phyloP scores from a whole-genome alignment of 2,797 vertebrate genomes.

The Melopsittacus undulatus region DNA sequence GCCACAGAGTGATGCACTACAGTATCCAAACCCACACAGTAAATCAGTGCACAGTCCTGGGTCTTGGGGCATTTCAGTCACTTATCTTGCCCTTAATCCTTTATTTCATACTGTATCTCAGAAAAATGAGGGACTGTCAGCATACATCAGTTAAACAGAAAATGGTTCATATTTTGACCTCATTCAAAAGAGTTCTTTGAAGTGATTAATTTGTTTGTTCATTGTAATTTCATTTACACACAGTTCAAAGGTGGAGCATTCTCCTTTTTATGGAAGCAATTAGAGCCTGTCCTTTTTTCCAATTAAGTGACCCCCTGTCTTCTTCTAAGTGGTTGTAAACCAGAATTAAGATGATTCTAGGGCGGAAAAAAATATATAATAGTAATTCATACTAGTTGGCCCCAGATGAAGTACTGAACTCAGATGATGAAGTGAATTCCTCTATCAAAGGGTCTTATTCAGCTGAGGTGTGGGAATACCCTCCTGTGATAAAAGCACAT shows the following conservation, averaged over 20 bases:
- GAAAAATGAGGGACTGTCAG: slow-evolving; percentile 14
- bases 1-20: not conserved
- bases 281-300: slow-evolving; percentile 12
- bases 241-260: slow-evolving; percentile 34
- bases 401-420: slow-evolving; percentile 6
- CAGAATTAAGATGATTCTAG: slow-evolving; percentile 4
- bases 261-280: slow-evolving; percentile 18
- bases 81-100: slow-evolving; percentile 3
- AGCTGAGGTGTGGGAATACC: slow-evolving; percentile 22
- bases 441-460: slow-evolving; percentile 26
- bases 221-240: slow-evolving; percentile 34
- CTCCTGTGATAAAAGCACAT: slow-evolving; percentile 33
- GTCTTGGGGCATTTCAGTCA: not conserved
- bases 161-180: not conserved
- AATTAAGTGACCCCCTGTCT: not conserved
- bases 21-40: not conserved
- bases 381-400: slow-evolving; percentile 41
- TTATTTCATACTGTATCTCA: slow-evolving; percentile 4
- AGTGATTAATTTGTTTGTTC: slow-evolving; percentile 38
- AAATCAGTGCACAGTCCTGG: not conserved
- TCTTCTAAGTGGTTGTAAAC: slow-evolving; percentile 13
- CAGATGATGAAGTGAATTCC: slow-evolving; percentile 25
- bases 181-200: slow-evolving; percentile 15
- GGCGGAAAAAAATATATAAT: not conserved
- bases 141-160: slow-evolving; percentile 10